phyloP scores from a whole-genome alignment of 2,888 invertebrate species.

The Alentia gelatinosa region DNA sequence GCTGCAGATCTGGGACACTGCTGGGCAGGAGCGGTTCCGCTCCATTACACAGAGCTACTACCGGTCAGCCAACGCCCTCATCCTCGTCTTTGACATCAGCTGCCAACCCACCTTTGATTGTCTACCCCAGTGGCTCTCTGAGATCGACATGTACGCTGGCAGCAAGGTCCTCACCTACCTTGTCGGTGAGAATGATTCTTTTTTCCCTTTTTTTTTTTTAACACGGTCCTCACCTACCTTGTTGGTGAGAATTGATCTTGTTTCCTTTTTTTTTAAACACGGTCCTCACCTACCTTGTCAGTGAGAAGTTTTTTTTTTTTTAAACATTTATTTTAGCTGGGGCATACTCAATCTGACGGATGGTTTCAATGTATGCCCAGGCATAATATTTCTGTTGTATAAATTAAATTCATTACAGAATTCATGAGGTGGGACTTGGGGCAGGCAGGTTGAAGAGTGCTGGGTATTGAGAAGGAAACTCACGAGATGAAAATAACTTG shows the following conservation, averaged over 20 bases:
- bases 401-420: no score
- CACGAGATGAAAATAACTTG: no score
- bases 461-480: no score
- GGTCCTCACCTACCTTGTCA: conserved; percentile 95
- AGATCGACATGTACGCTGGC: conserved; percentile 98
- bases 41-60: conserved; percentile 99
- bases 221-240: conserved; percentile 94
- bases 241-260: conserved; percentile 87
- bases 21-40: conserved; percentile 96
- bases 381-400: no score
- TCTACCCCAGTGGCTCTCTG: conserved; percentile 96
- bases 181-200: conserved; percentile 87
- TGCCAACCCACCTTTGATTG: conserved; percentile 99
- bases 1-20: conserved; percentile 99
- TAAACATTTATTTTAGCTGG: conserved; percentile 85
- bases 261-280: conserved; percentile 84
- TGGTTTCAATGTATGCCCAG: no score
- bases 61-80: conserved; percentile 97
- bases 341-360: no score
- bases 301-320: conserved; percentile 83
- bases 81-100: conserved; percentile 97
- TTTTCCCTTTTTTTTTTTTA: conserved; percentile 74
- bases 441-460: no score
- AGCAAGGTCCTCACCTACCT: conserved; percentile 95
- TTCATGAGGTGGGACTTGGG: no score